phyloP scores from a whole-genome alignment of 1,140 invertebrate genomes.

The Caenorhabditis tropicalis region DNA sequence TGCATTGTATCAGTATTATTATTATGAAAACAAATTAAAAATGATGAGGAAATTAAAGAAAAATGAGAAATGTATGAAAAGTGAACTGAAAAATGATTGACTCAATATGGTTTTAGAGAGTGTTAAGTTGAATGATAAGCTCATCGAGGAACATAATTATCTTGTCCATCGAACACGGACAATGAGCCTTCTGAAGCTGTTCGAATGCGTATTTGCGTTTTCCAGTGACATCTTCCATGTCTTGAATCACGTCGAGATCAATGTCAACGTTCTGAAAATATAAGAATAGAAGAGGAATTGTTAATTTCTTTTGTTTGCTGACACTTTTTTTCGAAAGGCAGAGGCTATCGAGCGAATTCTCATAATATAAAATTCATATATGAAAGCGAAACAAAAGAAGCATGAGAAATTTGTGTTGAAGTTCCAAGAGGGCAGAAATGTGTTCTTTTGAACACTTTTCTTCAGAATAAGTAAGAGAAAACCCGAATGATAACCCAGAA shows the following conservation, averaged over 20 bases:
- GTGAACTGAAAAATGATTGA: constrained; percentile 29
- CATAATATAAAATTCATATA: not conserved
- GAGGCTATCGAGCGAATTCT: not conserved
- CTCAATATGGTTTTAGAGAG: not conserved
- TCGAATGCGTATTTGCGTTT: constrained; percentile 46
- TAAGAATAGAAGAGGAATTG: too few relatives aligned
- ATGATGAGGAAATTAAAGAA: not conserved
- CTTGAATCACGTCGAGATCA: constrained; percentile 43
- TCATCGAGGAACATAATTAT: constrained; percentile 48
- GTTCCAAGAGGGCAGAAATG: not conserved
- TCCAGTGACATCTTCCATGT: constrained; percentile 27
- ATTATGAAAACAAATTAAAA: not conserved
- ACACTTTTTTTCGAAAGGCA: not conserved
- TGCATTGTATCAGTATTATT: not conserved
- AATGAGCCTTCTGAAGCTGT: constrained; percentile 36
- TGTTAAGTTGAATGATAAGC: constrained; percentile 22
- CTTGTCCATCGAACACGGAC: constrained; percentile 49
- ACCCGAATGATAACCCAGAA: too few relatives aligned
- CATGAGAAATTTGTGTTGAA: not conserved
- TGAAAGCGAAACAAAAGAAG: not conserved
- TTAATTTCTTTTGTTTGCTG: not conserved
- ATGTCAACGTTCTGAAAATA: constrained; percentile 43
- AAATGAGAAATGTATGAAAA: not conserved
- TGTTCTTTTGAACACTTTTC: not conserved
- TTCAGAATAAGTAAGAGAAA: not conserved